Percentiles rank a stretch among this genome's conserved stretches.
These are phyloP conservation scores for Potamarius usumacintae DNA, from an alignment of 2,113 vertebrate species.

Conservation along the genomic window DNA sequence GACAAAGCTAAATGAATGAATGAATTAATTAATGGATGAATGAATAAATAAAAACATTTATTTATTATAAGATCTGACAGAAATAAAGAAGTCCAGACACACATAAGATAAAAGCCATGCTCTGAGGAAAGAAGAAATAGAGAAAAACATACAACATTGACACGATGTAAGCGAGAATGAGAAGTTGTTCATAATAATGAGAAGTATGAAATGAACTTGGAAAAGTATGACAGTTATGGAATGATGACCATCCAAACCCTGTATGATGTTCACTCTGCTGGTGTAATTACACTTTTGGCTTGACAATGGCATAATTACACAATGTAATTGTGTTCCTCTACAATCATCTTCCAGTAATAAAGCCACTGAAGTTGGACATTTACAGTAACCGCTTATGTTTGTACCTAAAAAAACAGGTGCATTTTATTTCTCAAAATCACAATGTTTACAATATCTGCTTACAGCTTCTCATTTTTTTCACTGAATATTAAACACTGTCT, in stretches of 20 bases:
- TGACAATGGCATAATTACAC: neutral
- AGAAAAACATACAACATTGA: neutral
- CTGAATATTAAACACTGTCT: neutral
- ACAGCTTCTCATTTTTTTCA: neutral
- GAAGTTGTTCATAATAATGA: neutral
- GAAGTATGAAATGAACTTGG: neutral
- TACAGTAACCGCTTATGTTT: neutral
- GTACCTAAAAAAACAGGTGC: neutral
- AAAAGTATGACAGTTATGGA: neutral
- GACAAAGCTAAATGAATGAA: neutral
- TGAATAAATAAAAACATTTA: too few relatives aligned
- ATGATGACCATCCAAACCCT: neutral
- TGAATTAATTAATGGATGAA: too few relatives aligned
- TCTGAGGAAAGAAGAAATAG: too few relatives aligned
- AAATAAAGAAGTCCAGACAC: neutral
- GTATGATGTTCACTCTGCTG: neutral
- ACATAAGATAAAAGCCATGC: neutral
- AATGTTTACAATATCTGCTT: neutral
- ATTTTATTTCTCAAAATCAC: neutral
- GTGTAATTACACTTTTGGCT: neutral
- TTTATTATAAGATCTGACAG: neutral
- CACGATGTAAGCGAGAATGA: neutral
- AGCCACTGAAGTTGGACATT: neutral
- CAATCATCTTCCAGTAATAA: neutral
- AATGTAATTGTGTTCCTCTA: neutral